Percentiles rank a stretch among this genome's conserved stretches.
phyloP scores from a whole-genome alignment of 2,888 invertebrate genomes.

The Drosophila lacicola region DNA sequence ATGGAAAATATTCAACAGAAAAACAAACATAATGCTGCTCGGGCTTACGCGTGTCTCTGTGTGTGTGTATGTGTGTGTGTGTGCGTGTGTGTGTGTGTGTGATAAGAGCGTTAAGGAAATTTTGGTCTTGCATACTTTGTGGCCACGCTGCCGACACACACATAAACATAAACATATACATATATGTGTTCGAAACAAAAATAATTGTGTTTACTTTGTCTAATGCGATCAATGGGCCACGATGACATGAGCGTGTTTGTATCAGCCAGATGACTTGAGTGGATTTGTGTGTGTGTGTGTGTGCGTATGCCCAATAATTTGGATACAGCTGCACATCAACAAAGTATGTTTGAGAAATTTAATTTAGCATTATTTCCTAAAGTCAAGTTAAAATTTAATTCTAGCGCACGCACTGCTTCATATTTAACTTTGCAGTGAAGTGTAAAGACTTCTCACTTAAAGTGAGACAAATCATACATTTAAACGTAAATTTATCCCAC shows the following conservation, averaged over 20 bases:
- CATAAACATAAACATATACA: slow-evolving; percentile 6
- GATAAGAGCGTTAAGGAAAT: slow-evolving; percentile 63
- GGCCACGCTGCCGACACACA: slow-evolving; percentile 42
- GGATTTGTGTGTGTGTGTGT: slow-evolving; percentile 7
- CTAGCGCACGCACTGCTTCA: not conserved
- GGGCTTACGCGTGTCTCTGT: not conserved
- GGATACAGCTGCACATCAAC: slow-evolving; percentile 11
- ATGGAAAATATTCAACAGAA: slow-evolving; percentile 52
- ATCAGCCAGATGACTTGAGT: slow-evolving; percentile 22
- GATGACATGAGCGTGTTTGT: slow-evolving; percentile 26
- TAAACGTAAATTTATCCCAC: not conserved
- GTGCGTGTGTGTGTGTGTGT: slow-evolving; percentile 37
- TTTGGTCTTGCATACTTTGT: slow-evolving; percentile 65
- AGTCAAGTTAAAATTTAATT: slow-evolving; percentile 4
- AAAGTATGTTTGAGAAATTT: slow-evolving; percentile 6
- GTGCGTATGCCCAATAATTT: not conserved
- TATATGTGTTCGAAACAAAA: slow-evolving; percentile 50
- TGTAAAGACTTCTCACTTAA: too few species aligned
- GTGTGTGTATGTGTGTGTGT: slow-evolving; percentile 33
- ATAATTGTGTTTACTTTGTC: slow-evolving; percentile 77
- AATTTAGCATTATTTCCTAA: slow-evolving; percentile 4
- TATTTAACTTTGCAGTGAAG: not conserved
- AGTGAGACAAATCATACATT: not conserved
- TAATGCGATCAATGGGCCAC: slow-evolving; percentile 70
- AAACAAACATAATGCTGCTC: slow-evolving; percentile 55